Evolutionary conservation across 2,797 vertebrate genomes (phyloP).

Genomic region (Microctenopoma lineatum): DNA sequence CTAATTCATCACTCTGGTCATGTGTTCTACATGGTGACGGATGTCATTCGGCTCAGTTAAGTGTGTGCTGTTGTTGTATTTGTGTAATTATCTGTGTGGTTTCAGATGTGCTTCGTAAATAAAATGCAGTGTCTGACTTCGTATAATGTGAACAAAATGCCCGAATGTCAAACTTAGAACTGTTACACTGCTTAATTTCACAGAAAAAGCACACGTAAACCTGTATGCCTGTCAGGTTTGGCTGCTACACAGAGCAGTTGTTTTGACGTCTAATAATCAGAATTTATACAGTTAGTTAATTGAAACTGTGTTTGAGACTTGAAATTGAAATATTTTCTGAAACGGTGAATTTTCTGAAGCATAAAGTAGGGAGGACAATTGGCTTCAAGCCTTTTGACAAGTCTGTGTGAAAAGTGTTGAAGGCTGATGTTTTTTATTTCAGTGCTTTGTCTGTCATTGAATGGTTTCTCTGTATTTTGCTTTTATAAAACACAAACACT

Average conservation of each 20-base stretch:
- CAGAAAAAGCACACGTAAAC: neutral
- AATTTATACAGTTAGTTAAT: neutral
- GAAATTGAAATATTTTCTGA: slow-evolving; percentile 13
- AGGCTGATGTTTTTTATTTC: slow-evolving; percentile 21
- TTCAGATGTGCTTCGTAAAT: neutral
- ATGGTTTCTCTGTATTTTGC: slow-evolving; percentile 1
- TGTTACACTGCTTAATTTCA: neutral
- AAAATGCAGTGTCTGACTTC: neutral
- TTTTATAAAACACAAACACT: slow-evolving; percentile 4
- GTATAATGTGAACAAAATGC: neutral
- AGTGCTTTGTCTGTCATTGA: neutral
- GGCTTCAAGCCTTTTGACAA: slow-evolving; percentile 46
- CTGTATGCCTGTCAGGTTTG: no score
- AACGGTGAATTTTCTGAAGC: slow-evolving; percentile 26
- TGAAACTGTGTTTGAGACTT: neutral
- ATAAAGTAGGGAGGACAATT: slow-evolving; percentile 5
- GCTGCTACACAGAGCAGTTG: neutral
- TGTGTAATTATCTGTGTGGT: no score
- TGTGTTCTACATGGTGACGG: no score
- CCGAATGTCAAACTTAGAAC: neutral
- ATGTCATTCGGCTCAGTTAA: no score
- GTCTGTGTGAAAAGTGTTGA: slow-evolving; percentile 40
- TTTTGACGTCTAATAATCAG: neutral
- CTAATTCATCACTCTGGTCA: neutral
- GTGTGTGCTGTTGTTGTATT: no score